Percentiles rank a stretch among this genome's conserved stretches.
Evolutionary conservation across 2,113 vertebrate species (phyloP).

Genomic region (Dryoscopus gambensis): DNA sequence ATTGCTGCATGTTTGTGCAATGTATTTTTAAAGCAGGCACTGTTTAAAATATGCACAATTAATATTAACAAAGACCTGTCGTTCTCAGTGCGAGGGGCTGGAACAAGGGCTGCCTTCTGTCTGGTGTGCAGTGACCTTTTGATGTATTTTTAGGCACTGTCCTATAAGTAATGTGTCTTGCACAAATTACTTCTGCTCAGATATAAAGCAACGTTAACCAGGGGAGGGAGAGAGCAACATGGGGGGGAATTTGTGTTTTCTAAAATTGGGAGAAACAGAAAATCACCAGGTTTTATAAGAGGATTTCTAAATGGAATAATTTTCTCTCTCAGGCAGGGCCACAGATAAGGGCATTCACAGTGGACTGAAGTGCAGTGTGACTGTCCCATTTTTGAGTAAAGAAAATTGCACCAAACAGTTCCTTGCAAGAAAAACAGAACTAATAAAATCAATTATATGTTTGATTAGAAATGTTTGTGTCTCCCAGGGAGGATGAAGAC

Average conservation of each 20-base stretch:
- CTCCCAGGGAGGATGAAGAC: not conserved
- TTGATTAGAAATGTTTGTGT: not conserved
- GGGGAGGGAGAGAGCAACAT: not conserved
- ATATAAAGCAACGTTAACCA: not conserved
- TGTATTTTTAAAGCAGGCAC: not conserved
- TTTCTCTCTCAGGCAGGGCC: not conserved
- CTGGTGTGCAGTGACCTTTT: constrained; percentile 38
- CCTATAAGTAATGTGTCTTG: not conserved
- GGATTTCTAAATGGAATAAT: not conserved
- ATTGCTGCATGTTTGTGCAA: not conserved
- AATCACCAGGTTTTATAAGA: not conserved
- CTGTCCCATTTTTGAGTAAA: not conserved
- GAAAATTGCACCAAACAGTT: not conserved
- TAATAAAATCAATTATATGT: not conserved
- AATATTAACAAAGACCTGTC: constrained; percentile 44
- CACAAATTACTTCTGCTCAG: constrained; percentile 17
- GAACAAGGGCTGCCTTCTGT: constrained; percentile 6
- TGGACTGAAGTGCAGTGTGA: not conserved
- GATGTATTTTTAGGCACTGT: constrained; percentile 46
- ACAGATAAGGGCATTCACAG: not conserved
- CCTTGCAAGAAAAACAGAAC: not conserved
- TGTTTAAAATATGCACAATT: constrained; percentile 22
- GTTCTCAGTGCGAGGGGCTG: not conserved
- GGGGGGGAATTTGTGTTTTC: not conserved
- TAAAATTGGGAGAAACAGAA: not conserved